Evolutionary conservation across 2,888 invertebrate genomes (phyloP).

Genomic region (Opisthograptis luteolata): DNA sequence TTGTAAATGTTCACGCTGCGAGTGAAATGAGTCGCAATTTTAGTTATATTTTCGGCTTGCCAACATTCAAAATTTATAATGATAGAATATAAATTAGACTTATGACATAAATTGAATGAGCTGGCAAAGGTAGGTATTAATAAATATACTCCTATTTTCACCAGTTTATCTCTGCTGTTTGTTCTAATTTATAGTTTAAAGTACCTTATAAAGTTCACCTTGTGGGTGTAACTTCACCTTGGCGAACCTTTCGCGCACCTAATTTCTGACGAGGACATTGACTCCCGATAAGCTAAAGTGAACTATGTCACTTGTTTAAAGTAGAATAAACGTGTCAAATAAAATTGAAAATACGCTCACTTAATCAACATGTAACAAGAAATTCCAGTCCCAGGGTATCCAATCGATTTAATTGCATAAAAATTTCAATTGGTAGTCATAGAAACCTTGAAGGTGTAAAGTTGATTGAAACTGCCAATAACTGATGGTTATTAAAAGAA

Average conservation of each 20-base stretch:
- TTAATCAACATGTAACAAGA: neutral
- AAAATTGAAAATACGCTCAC: neutral
- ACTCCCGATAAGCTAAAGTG: conserved; percentile 59
- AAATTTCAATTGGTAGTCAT: neutral
- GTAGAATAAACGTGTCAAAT: neutral
- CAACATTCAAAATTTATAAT: conserved; percentile 2
- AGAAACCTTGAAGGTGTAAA: conserved; percentile 2
- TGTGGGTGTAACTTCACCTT: conserved; percentile 67
- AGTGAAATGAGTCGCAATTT: conserved; percentile 37
- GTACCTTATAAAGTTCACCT: conserved; percentile 44
- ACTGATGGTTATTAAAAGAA: neutral
- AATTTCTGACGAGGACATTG: conserved; percentile 66
- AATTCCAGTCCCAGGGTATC: neutral
- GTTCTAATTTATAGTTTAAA: conserved; percentile 34
- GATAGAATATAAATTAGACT: neutral
- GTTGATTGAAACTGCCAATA: neutral
- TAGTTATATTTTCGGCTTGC: conserved; percentile 5
- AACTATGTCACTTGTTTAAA: conserved; percentile 8
- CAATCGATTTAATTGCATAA: neutral
- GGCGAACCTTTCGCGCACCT: conserved; percentile 66
- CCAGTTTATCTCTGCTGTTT: too few relatives aligned
- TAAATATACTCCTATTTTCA: conserved; percentile 6
- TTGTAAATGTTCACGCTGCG: conserved; percentile 38
- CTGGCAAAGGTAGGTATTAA: neutral
- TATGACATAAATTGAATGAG: conserved; percentile 23